Evolutionary conservation across 2,113 vertebrate genomes (phyloP).

Genomic region (Macquaria ambigua): DNA sequence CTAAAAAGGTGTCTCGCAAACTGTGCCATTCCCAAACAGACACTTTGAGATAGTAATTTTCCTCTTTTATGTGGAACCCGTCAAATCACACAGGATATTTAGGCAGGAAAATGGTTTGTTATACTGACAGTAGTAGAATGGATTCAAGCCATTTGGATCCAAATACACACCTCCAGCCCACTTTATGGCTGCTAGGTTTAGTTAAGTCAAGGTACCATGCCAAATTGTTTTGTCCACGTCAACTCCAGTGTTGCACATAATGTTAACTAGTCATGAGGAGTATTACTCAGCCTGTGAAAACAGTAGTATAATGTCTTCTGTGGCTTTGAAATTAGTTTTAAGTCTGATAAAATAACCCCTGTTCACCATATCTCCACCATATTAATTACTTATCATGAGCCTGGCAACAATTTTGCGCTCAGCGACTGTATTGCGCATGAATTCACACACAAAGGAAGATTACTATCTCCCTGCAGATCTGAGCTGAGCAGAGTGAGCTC

Average conservation of each 20-base stretch:
- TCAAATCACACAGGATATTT: too few relatives aligned
- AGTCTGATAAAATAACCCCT: not conserved
- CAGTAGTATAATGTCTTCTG: not conserved
- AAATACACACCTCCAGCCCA: not conserved
- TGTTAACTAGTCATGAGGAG: not conserved
- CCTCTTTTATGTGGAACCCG: not conserved
- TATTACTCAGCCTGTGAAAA: not conserved
- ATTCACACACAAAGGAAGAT: constrained; percentile 6
- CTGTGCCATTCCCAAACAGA: constrained; percentile 2
- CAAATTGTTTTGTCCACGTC: too few relatives aligned
- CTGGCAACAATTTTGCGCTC: not conserved
- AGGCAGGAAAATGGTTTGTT: not conserved
- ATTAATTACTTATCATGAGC: constrained; percentile 9
- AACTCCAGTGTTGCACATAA: not conserved
- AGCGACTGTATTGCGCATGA: constrained; percentile 26
- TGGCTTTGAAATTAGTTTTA: not conserved
- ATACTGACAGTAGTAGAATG: not conserved
- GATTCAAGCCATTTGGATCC: constrained; percentile 7
- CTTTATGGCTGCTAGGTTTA: not conserved
- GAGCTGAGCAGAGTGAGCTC: too few relatives aligned
- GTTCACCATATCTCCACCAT: not conserved
- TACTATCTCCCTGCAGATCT: constrained; percentile 3
- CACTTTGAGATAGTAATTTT: constrained; percentile 38
- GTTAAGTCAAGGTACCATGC: not conserved
- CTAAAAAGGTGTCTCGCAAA: constrained; percentile 12